Evolutionary conservation across 2,888 invertebrate genomes (phyloP), one percentile per base, ranked within the genome.

Genomic region (Cataglyphis altisquamis): DNA sequence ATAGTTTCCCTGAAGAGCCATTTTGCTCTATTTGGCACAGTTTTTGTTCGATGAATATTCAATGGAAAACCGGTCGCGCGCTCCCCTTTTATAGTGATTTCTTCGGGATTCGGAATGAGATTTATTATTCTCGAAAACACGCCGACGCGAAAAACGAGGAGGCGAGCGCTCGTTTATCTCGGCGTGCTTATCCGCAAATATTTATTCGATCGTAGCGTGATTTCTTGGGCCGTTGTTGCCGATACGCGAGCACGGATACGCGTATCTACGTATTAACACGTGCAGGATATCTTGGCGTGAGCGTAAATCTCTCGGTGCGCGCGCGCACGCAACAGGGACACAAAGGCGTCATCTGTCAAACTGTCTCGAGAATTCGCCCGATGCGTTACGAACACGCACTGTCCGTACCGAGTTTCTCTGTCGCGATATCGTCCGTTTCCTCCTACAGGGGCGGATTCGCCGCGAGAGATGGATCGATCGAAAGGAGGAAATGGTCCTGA

Each of bases 331-430:
- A 77, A 84, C 82, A 82, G 84, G 84, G 86, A 88, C 87, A 87
- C 90, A 89, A 87, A 90, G 90, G 88, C 86, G 87, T 90, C 90
- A 91, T 91, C 91, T 90, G 90, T 90, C 89, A 90, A 86, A 80
- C 86, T 90, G 89, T 90, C 90, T 67, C 83, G 86, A 86, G 85
- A 90, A 88, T 90, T 90, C 86, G 84, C 86, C 67, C 82, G 80
- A 78, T 64, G 82, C 32, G 73, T 83, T 75, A 80, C 85, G 68
- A 81, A 63, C 87, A 45, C 36, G 84, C 85, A 84, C 86, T 36
- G 45, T 86, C 63, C 52, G 25, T 36, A n/a, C 52, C 52, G 52
- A n/a, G 52, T 52, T 52, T 52, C 21, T 45, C 77, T 84, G 81
- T 72, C 80, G 75, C 86, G 83, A 82, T 67, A 63, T 89, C 87